Evolutionary conservation across 37 sponge, comb jelly and placozoan species (phyloP).

Genomic region (Mnemiopsis leidyi): DNA sequence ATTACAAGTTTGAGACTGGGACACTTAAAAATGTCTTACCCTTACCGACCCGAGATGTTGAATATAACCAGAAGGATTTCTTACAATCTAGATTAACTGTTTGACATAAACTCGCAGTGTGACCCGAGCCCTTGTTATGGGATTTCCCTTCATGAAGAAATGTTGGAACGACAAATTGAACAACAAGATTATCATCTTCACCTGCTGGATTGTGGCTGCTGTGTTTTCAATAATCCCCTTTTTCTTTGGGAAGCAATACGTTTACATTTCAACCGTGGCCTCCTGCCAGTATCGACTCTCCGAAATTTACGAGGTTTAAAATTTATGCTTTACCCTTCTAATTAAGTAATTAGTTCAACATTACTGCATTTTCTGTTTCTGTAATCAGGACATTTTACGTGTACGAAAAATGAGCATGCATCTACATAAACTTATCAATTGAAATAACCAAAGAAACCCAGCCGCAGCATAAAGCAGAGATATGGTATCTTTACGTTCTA

Average conservation of each 20-base stretch:
- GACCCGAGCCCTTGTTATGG: conserved; percentile 4
- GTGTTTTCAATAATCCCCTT: not conserved
- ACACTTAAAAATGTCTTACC: too few species aligned
- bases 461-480: not conserved
- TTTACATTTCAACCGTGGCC: not conserved
- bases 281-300: not conserved
- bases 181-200: not conserved
- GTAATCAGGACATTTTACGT: too few species aligned
- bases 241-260: conserved; percentile 4
- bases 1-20: too few species aligned
- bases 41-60: too few species aligned
- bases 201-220: not conserved
- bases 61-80: too few species aligned
- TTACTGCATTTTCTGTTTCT: too few species aligned
- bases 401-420: too few species aligned
- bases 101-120: too few species aligned
- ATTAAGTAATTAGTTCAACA: too few species aligned
- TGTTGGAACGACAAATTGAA: not conserved
- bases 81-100: too few species aligned
- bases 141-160: conserved; percentile 25
- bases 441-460: too few species aligned
- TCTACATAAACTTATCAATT: too few species aligned
- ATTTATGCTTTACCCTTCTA: not conserved
- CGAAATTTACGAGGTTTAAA: not conserved
- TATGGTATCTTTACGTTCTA: not conserved